Percentiles rank a stretch among this genome's conserved stretches.
These are phyloP conservation scores for Drosophila leonis DNA, from an alignment of 2,888 invertebrate species.

Conservation along the genomic window DNA sequence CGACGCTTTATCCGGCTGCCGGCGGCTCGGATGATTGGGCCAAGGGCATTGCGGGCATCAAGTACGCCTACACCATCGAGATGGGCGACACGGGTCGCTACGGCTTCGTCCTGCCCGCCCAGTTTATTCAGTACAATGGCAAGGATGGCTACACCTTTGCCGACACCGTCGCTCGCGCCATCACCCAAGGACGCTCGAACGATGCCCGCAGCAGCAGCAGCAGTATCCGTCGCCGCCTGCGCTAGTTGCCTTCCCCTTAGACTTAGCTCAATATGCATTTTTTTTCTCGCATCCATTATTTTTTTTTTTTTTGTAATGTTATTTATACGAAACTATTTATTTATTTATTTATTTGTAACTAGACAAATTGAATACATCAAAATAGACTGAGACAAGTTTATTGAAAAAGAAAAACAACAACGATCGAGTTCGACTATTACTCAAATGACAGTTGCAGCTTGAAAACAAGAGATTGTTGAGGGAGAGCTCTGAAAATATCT, in stretches of 20 bases:
- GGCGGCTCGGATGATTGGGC: conserved; percentile 97
- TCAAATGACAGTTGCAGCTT: background rate
- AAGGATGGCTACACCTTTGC: conserved; percentile 91
- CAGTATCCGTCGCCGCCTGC: conserved; percentile 60
- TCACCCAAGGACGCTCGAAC: conserved; percentile 76
- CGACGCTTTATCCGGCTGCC: conserved; percentile 91
- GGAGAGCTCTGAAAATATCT: background rate
- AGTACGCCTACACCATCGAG: conserved; percentile 96
- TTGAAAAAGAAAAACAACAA: conserved; percentile 45
- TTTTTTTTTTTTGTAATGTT: conserved; percentile 42
- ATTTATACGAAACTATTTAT: conserved; percentile 74
- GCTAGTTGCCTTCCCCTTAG: conserved; percentile 35
- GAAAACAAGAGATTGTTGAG: no score
- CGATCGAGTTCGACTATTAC: background rate
- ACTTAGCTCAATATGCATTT: conserved; percentile 59
- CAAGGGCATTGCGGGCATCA: conserved; percentile 92
- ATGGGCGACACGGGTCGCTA: conserved; percentile 93
- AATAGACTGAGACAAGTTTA: conserved; percentile 82
- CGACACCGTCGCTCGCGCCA: conserved; percentile 88
- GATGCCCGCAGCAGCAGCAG: conserved; percentile 47
- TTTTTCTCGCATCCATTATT: conserved; percentile 29
- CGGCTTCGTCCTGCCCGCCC: conserved; percentile 94
- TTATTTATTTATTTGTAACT: conserved; percentile 77
- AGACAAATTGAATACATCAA: conserved; percentile 75
- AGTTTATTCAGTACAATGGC: conserved; percentile 91